These are phyloP conservation scores for Parazoanthus swiftii DNA, from an alignment of 92 coral and sea anemone species.

Conservation along the genomic window DNA sequence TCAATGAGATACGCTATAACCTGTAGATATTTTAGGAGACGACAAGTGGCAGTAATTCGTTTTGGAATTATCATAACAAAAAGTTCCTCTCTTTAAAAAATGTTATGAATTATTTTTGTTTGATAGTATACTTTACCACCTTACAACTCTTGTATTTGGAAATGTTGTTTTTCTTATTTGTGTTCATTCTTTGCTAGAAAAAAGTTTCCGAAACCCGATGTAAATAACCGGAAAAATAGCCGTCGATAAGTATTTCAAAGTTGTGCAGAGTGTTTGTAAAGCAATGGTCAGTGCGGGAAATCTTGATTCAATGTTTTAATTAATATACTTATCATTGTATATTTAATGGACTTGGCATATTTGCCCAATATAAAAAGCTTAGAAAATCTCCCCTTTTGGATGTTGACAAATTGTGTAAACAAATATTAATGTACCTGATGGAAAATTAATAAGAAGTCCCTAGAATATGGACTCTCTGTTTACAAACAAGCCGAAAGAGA, in stretches of 20 bases:
- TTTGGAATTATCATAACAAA: background rate
- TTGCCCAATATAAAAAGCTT: background rate
- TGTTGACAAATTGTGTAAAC: conserved; percentile 31
- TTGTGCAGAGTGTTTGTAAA: background rate
- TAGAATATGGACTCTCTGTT: background rate
- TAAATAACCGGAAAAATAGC: background rate
- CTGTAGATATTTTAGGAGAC: background rate
- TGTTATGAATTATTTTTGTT: background rate
- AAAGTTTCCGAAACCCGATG: background rate
- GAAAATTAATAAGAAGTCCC: background rate
- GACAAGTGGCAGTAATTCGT: background rate
- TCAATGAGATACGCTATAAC: background rate
- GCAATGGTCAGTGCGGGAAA: background rate
- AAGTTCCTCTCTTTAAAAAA: background rate
- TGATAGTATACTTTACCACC: background rate
- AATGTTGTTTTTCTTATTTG: background rate
- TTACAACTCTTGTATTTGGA: background rate
- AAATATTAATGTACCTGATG: background rate
- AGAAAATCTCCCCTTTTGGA: background rate
- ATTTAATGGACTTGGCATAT: background rate
- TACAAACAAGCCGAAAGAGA: background rate
- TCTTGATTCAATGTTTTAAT: conserved; percentile 11
- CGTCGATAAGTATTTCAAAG: background rate
- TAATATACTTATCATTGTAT: conserved; percentile 3
- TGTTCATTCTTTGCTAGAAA: background rate